Evolutionary conservation across 2,113 vertebrate genomes (phyloP), one percentile per base, ranked within the genome.

Genomic region (Bambusicola thoracicus): DNA sequence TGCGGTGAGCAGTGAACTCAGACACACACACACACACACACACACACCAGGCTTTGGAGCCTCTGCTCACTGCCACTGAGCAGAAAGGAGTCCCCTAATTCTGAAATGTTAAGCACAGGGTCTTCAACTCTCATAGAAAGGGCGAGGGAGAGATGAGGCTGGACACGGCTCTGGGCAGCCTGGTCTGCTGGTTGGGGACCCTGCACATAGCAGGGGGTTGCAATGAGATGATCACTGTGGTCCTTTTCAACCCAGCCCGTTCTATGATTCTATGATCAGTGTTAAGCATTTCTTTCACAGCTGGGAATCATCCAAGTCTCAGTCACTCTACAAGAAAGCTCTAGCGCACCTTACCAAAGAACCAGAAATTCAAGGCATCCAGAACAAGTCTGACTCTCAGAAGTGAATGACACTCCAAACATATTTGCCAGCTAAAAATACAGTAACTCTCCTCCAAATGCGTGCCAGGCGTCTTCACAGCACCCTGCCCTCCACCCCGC

Each of bases 341-440:
- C 25, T 2, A 6, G 41, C 40, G 48, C 19, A 11, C 73, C 89
- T 85, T 43, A 82, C 7, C 66, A 59, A 56, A 81, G 86, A 85
- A 13, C 2, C 4, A 74, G 67, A 63, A 89, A 83, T 67, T 65
- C 25, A 32, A 83, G 91, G 29, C 70, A 56, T 4, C 38, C 9
- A 10, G 25, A 90, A 74, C 59, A 80, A 92, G 85, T 30, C 87
- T 82, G 66, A 16, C 40, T 89, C 74, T 62, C 38, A 22, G 6
- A 89, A 93, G 74, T 65, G 81, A 95, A 40, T 72, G 91, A 87
- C 87, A 74, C 25, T 24, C n/a, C 36, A 70, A 95, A 87, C 79
- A 89, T 85, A 91, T 38, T 68, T 82, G 43, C 68, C 29, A 81
- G 87, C 91, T 94, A 96, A 96, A 96, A 94, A 97, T 87, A 94